Base-by-base conservation (phyloP, 2,888 invertebrate genomes). In the Rhaphigaster nebulosa region DNA sequence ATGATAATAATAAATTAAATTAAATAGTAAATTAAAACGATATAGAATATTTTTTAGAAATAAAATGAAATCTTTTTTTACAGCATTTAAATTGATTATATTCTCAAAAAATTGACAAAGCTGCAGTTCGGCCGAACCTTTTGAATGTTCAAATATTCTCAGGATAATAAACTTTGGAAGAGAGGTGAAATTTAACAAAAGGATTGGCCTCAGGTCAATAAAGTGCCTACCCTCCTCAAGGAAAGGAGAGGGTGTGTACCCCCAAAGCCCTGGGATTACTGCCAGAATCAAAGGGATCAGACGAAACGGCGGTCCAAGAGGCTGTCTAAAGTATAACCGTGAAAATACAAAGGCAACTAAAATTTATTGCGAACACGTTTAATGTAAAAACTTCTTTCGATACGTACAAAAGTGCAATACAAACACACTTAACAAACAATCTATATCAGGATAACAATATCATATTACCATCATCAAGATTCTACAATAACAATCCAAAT, bases 171-270 rank as follows among this genome's bases (percentile, higher is more conserved):
- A 38, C 34, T 20, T 76, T 38, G 10, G 70, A 29, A 12, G 65
- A 65, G 29, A 76, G 70, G 38, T 20, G 20, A 76, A 76, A 76
- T 76, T 76, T 20, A 76, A 76, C 70, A 76, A 76, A 76, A 76
- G 70, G 38, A 20, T 38, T 38, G 23, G 18, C 20, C 38, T 29
- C 70, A 38, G 20, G 23, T 23, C 70, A 38, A 76, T 76, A 76
- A 76, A 38, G 38, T 8, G 70, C 34, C 10, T 38, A 20, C 34
- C 70, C 34, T 76, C 20, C 70, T 76, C 70, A 76, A 38, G 70
- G 20, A 38, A 20, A 23, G 18, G 1, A 76, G 70, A 15, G 70
- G 20, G 20, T 76, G 65, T 65, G 70, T 38, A 29, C 70, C 70
- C n/a, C 38, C 70, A 76, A 76, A 76, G 70, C 70, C 65, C 70